Percentiles rank a stretch among this genome's conserved stretches.
These are phyloP conservation scores for Dryobotodes eremita DNA, from an alignment of 2,888 invertebrate species.

Conservation along the genomic window DNA sequence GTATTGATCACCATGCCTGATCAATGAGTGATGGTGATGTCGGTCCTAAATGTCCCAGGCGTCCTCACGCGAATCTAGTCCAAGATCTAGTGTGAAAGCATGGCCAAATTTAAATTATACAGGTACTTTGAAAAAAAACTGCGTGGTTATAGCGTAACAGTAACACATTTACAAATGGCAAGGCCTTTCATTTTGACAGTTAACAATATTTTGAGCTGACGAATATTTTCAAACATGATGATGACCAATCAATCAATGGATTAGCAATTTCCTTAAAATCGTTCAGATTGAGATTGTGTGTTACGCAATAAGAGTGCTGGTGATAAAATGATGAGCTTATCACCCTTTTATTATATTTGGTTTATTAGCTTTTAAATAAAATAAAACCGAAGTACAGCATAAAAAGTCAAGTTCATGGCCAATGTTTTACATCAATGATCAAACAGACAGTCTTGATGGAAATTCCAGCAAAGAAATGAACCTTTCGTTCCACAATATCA, in stretches of 20 bases:
- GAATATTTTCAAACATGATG: no score
- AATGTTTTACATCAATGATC: neutral
- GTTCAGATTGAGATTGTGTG: no score
- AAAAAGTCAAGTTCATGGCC: conserved; percentile 19
- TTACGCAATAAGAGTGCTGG: neutral
- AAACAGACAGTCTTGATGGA: conserved; percentile 15
- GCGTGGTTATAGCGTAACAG: no score
- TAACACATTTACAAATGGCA: no score
- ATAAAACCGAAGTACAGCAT: conserved; percentile 15
- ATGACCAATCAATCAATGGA: no score
- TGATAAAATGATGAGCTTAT: neutral
- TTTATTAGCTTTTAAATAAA: neutral
- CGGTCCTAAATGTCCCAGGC: neutral
- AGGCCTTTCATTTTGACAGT: no score
- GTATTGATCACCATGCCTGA: no score
- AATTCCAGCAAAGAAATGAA: conserved; percentile 40
- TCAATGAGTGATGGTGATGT: neutral
- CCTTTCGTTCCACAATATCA: conserved; percentile 24
- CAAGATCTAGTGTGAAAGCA: neutral
- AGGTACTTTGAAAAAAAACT: no score
- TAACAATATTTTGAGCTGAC: no score
- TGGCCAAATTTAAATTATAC: no score
- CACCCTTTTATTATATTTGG: neutral
- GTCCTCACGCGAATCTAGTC: neutral
- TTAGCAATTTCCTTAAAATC: no score